phyloP scores from a whole-genome alignment of 2,888 invertebrate genomes.

The Eupeodes luniger region DNA sequence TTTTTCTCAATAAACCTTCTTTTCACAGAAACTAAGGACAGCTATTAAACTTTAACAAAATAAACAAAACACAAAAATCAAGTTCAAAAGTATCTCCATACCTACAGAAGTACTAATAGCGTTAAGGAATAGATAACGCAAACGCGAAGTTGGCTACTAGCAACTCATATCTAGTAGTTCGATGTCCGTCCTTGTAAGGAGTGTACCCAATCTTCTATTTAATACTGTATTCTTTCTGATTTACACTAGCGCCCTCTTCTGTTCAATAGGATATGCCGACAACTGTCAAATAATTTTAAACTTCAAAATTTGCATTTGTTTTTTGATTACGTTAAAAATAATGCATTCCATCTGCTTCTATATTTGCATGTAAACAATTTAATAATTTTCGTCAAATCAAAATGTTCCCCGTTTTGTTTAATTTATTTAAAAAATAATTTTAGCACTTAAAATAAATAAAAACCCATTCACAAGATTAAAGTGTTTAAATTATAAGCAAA shows the following conservation, averaged over 20 bases:
- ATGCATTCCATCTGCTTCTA: neutral
- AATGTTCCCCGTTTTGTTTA: neutral
- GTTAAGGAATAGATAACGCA: too few relatives aligned
- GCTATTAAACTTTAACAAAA: too few relatives aligned
- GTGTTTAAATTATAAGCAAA: neutral
- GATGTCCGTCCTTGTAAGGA: too few relatives aligned
- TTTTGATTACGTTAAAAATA: too few relatives aligned
- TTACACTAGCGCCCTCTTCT: neutral
- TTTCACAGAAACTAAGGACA: too few relatives aligned
- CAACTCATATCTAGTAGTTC: too few relatives aligned
- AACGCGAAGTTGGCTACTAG: too few relatives aligned
- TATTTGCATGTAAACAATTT: slow-evolving; percentile 17
- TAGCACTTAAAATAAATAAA: neutral
- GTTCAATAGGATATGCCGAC: neutral
- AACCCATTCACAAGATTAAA: neutral
- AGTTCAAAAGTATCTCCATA: too few relatives aligned
- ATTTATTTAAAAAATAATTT: neutral
- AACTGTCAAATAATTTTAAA: slow-evolving; percentile 18
- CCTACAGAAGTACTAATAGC: too few relatives aligned
- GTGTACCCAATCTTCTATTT: neutral
- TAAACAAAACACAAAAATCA: too few relatives aligned
- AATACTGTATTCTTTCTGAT: neutral
- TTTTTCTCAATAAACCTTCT: too few relatives aligned
- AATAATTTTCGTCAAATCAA: neutral
- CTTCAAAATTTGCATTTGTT: neutral